Evolutionary conservation across 2,797 vertebrate genomes (phyloP), one percentile per base, ranked within the genome.

Genomic region (Dendrocincla fuliginosa): DNA sequence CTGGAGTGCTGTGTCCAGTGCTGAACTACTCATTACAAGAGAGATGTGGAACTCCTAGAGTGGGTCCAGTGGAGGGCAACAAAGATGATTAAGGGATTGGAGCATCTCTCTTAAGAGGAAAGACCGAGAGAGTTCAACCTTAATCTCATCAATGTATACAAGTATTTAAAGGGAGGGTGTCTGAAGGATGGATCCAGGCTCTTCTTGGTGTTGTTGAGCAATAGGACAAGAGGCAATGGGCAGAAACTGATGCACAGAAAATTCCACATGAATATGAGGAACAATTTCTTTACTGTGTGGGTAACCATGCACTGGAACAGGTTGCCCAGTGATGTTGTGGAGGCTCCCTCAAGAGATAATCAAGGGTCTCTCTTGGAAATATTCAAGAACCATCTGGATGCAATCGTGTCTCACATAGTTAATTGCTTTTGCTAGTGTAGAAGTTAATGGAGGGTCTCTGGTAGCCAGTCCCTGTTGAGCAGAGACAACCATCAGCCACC

Each of bases 211-310:
- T 16, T 39, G n/a, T 28, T n/a, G n/a, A 44, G 50, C n/a, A 87
- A 32, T 19, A 35, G 35, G 17, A 56, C 57, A 23, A 28, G 3
- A 30, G 3, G 16, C 4, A 57, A 37, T 2, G 11, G 16, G 27
- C 6, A 73, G 46, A 52, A 74, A 80, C 1, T 52, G 39, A 46
- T 17, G 46, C 11, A 30, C 20, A 39, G 27, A 11, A 39, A 74
- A 2, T 13, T 74, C 16, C 17, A 35, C 4, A 5, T 41, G 33
- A 53, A 47, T 12, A 32, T 19, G 6, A 53, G 11, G 20, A 32
- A 3, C 33, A 74, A 9, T 3, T 52, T 7, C n/a, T 20, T 15
- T 30, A 2, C 1, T 37, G 12, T 23, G 18, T 1, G 0, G 10
- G 10, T 71, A 52, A 57, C 37, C 0, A 4, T 49, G 23, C 7